Evolutionary conservation across 1,140 invertebrate species (phyloP).

Genomic region (Alviniconcha marisindica): DNA sequence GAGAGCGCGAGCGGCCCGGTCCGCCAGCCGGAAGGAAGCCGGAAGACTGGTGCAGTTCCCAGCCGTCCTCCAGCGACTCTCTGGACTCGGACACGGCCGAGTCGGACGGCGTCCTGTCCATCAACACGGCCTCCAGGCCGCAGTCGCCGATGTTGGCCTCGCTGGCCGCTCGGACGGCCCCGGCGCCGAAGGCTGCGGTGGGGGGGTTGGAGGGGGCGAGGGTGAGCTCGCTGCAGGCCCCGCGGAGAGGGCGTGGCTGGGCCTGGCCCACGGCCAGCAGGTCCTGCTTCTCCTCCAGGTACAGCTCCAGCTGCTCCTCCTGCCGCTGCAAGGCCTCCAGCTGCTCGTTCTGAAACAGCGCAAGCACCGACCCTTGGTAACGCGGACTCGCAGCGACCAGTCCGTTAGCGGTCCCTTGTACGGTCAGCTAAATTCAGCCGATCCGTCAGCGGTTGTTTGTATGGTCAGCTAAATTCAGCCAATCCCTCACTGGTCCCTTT

Average conservation of each 20-base stretch:
- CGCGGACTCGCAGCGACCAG: too few relatives aligned
- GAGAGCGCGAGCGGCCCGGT: background rate
- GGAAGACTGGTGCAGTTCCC: background rate
- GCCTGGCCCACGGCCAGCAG: slow-evolving; percentile 55
- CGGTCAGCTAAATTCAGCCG: too few relatives aligned
- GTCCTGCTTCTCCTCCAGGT: slow-evolving; percentile 68
- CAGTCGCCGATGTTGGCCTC: slow-evolving; percentile 17
- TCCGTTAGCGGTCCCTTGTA: too few relatives aligned
- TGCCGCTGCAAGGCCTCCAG: slow-evolving; percentile 57
- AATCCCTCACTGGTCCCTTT: too few relatives aligned
- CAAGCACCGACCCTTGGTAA: too few relatives aligned
- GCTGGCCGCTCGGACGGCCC: slow-evolving; percentile 44
- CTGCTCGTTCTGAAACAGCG: slow-evolving; percentile 52
- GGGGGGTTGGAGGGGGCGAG: slow-evolving; percentile 39
- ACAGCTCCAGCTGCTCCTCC: slow-evolving; percentile 64
- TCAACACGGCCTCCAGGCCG: slow-evolving; percentile 26
- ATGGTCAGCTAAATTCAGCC: too few relatives aligned
- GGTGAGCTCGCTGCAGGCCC: slow-evolving; percentile 62
- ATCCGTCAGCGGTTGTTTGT: too few relatives aligned
- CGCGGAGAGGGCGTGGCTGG: slow-evolving; percentile 55
- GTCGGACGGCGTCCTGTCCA: slow-evolving; percentile 26
- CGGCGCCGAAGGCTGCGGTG: slow-evolving; percentile 34
- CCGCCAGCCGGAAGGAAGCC: background rate
- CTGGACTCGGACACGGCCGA: slow-evolving; percentile 29
- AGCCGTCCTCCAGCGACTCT: slow-evolving; percentile 45